phyloP scores from a whole-genome alignment of 2,888 invertebrate species.

The Lasioglossum malachurum region DNA sequence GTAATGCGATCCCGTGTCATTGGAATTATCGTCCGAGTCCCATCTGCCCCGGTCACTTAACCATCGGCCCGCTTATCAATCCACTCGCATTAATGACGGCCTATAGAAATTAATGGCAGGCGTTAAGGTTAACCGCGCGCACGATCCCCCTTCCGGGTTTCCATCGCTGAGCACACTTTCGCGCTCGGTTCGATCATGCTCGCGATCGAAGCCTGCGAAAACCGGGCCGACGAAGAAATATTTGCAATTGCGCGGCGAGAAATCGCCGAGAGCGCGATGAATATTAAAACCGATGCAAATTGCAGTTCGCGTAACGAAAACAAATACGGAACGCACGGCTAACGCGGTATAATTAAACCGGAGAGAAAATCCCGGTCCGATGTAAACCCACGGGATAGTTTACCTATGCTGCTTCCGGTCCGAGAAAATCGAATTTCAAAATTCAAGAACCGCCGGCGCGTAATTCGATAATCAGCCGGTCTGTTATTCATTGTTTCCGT shows the following conservation, averaged over 20 bases:
- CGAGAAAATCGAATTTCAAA: conserved; percentile 8
- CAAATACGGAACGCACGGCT: not conserved
- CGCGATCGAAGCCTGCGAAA: not conserved
- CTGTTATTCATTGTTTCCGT: not conserved
- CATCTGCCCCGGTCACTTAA: conserved; percentile 45
- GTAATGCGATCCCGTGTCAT: conserved; percentile 55
- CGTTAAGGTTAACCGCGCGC: conserved; percentile 46
- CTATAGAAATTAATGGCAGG: conserved; percentile 62
- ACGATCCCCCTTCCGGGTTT: conserved; percentile 43
- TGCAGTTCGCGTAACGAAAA: conserved; percentile 16
- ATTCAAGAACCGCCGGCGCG: not conserved
- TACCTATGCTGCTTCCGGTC: not conserved
- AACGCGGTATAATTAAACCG: not conserved
- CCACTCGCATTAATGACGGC: conserved; percentile 54
- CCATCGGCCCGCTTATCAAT: conserved; percentile 57
- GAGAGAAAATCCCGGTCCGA: not conserved
- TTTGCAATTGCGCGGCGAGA: not conserved
- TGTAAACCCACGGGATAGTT: not conserved
- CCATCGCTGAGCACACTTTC: not conserved
- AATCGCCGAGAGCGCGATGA: not conserved
- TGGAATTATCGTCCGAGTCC: conserved; percentile 49
- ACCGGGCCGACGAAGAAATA: conserved; percentile 9
- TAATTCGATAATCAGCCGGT: not conserved
- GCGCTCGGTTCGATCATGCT: not conserved
- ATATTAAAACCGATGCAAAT: conserved; percentile 11